Evolutionary conservation across 1,140 invertebrate species (phyloP), one percentile per base, ranked within the genome.

Genomic region (Euborellia annulipes): DNA sequence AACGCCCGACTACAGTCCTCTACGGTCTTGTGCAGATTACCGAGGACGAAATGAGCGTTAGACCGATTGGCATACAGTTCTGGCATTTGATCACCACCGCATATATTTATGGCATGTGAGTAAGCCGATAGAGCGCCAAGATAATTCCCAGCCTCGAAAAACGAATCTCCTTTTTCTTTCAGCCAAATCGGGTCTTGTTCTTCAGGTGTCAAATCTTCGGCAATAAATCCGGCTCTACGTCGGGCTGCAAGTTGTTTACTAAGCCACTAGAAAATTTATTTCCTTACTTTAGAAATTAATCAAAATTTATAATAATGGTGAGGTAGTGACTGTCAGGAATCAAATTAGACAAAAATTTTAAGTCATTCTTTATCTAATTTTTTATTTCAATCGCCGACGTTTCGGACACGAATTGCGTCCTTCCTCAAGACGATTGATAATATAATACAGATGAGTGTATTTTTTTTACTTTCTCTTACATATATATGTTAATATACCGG

Each of bases 161-260:
- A 85, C 47, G 78, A 72, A 57, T 85, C 75, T 51, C 84, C 87
- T 66, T 89, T 89, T 39, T 80, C 73, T 50, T 82, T 76, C 34
- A 88, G 71, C 75, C 80, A 89, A 45, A 78, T 65, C 3, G 85
- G 84, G 66, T 89, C 80, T 53, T 76, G 76, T 62, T 91, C 85
- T 60, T 90, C 83, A 7, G 79, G 76, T 44, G 75, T 67, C 2
- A 90, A 63, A 65, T 91, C 82, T 57, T 78, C 75, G 19, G 74
- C 73, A 17, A 79, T 67, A 52, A 87, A 78, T 58, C 85, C 82
- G 44, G 70, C 71, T 39, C 71, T 73, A 57, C 74, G 66, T 55
- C 79, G 69, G 11, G 81, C 81, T 59, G 82, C 73, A 3, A 74
- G 76, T 60, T 87, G 78, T 59, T 89, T 89, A 36, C 70, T 69